Percentiles rank a stretch among this genome's conserved stretches.
phyloP scores from a whole-genome alignment of 2,888 invertebrate genomes.

The Pasiphila rectangulata region DNA sequence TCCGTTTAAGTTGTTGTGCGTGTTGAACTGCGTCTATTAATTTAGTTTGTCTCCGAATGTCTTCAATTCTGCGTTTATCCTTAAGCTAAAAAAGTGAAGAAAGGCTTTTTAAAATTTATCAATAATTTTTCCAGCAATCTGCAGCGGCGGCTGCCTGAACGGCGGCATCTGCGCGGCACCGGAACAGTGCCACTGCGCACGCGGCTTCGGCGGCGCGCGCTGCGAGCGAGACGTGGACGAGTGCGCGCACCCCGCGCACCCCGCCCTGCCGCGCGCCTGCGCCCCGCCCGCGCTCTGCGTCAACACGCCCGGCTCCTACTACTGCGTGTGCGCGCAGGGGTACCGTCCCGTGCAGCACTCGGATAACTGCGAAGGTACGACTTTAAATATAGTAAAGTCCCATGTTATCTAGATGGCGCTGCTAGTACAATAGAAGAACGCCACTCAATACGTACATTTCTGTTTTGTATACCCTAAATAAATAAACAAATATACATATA shows the following conservation, averaged over 20 bases:
- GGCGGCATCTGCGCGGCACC: slow-evolving; percentile 90
- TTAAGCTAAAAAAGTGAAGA: not conserved
- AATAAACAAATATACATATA: too few relatives aligned
- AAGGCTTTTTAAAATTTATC: not conserved
- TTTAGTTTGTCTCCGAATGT: not conserved
- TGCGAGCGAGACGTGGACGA: slow-evolving; percentile 95
- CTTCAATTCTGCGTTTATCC: not conserved
- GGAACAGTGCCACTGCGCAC: slow-evolving; percentile 88
- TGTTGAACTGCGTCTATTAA: too few relatives aligned
- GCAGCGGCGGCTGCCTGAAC: slow-evolving; percentile 89
- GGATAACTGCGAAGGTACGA: slow-evolving; percentile 82
- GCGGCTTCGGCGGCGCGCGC: slow-evolving; percentile 89
- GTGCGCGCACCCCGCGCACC: slow-evolving; percentile 82
- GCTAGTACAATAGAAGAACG: too few relatives aligned
- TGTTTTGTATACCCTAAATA: too few relatives aligned
- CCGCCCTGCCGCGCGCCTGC: slow-evolving; percentile 86
- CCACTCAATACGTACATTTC: too few relatives aligned
- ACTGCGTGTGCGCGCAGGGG: slow-evolving; percentile 91
- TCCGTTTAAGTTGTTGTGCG: too few relatives aligned
- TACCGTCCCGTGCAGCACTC: slow-evolving; percentile 82
- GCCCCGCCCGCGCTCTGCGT: slow-evolving; percentile 88
- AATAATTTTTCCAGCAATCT: slow-evolving; percentile 82
- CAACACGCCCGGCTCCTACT: slow-evolving; percentile 94
- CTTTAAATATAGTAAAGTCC: too few relatives aligned
- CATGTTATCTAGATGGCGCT: too few relatives aligned